These are phyloP conservation scores for Halesus radiatus DNA, from an alignment of 1,140 invertebrate species.

Conservation along the genomic window DNA sequence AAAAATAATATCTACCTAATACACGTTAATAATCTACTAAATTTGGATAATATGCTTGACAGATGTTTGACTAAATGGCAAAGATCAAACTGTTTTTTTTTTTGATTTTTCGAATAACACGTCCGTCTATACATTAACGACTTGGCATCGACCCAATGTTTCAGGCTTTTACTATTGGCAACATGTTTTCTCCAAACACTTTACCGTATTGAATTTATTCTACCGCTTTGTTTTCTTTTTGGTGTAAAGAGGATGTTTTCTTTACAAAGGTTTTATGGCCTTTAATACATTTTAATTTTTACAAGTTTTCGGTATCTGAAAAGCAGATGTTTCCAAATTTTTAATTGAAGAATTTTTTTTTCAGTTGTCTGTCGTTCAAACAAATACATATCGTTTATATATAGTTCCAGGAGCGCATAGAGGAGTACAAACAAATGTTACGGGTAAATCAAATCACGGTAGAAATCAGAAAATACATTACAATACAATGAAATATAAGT, in stretches of 20 bases:
- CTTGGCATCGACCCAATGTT: not conserved
- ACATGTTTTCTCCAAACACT: not conserved
- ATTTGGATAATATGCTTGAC: not conserved
- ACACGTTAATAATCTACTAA: too few species aligned
- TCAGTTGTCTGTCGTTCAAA: too few species aligned
- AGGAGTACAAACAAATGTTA: too few species aligned
- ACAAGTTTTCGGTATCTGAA: too few species aligned
- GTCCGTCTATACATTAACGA: not conserved
- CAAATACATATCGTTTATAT: too few species aligned
- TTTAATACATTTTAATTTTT: not conserved
- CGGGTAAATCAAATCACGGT: too few species aligned
- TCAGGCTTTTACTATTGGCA: slow-evolving; percentile 9
- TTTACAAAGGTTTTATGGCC: slow-evolving; percentile 12
- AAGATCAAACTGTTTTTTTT: not conserved
- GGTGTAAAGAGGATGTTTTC: not conserved
- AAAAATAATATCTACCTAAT: too few species aligned
- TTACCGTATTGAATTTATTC: slow-evolving; percentile 1
- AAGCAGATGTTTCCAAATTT: too few species aligned
- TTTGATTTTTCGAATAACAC: slow-evolving; percentile 1
- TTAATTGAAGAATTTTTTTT: too few species aligned
- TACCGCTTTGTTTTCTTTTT: not conserved
- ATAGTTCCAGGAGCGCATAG: too few species aligned
- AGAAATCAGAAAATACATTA: too few species aligned
- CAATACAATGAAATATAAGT: too few species aligned
- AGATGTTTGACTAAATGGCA: slow-evolving; percentile 16